Evolutionary conservation across 2,797 vertebrate species (phyloP).

Genomic region (Pelochelys cantorii): DNA sequence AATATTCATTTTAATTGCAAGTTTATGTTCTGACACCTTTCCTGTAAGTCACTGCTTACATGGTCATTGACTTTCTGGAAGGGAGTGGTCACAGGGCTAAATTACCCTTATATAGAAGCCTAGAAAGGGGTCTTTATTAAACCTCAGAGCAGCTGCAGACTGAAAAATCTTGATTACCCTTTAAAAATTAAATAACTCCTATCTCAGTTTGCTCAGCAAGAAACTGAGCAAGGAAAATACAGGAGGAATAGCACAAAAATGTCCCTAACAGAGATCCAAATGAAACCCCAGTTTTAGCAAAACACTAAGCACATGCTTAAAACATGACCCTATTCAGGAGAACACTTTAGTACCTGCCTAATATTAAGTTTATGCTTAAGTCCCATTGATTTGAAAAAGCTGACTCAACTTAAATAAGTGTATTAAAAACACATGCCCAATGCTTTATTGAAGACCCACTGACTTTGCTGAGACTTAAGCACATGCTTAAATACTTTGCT

Average conservation of each 20-base stretch:
- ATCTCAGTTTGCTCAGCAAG: slow-evolving; percentile 18
- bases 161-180: neutral
- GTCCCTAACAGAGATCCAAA: slow-evolving; percentile 52
- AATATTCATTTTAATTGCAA: slow-evolving; percentile 77
- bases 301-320: slow-evolving; percentile 44
- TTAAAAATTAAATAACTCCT: slow-evolving; percentile 11
- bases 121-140: slow-evolving; percentile 23
- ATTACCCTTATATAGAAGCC: slow-evolving; percentile 66
- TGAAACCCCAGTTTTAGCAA: slow-evolving; percentile 64
- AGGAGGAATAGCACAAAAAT: slow-evolving; percentile 35
- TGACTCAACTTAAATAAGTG: slow-evolving; percentile 64
- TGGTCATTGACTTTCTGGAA: slow-evolving; percentile 61
- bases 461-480: slow-evolving; percentile 26
- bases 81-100: slow-evolving; percentile 49
- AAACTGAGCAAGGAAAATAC: slow-evolving; percentile 39
- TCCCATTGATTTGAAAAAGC: slow-evolving; percentile 61
- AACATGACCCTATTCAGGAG: slow-evolving; percentile 46
- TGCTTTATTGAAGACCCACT: slow-evolving; percentile 51
- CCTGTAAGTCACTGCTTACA: slow-evolving; percentile 74
- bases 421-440: neutral
- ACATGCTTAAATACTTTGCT: neutral
- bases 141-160: neutral
- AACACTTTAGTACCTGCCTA: slow-evolving; percentile 66
- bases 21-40: slow-evolving; percentile 80
- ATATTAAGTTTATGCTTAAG: slow-evolving; percentile 67